Base-by-base conservation (phyloP, 2,888 invertebrate species). In the Noctuana brunneofusca region DNA sequence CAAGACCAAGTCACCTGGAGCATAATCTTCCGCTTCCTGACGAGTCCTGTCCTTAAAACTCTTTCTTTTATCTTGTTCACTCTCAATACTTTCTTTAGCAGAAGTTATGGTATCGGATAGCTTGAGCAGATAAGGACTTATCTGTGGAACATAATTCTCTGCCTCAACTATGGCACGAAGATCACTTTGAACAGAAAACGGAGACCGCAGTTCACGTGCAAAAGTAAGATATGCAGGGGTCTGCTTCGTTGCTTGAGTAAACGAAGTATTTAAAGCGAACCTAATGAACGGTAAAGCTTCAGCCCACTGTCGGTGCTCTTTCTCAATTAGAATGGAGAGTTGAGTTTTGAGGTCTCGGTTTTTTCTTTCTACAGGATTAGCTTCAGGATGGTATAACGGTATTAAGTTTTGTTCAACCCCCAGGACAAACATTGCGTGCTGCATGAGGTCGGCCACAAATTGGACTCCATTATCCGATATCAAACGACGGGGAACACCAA, bases 391-490 rank as follows among this genome's bases (percentile, higher is more conserved):
- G 6, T 56, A 56, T 6, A 30, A 18, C 1, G 56, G 56, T 16
- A 56, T 46, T 4, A 56, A 32, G 5, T 43, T 27, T 20, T 56
- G 56, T 0, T 24, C 20, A 1, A 56, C 43, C 0, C 46, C 43
- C 0, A 56, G 30, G 1, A 43, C 38, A 12, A 41, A 52, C 18
- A 50, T 41, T 3, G 30, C 35, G 18, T 70, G 58, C 9, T 69
- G 72, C 70, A 72, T 71, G 0, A 68, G 68, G 0, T 67, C 67
- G 0, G 67, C 62, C 0, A 71, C 63, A 62, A 73, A 73, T 16
- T 73, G 72, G 0, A 63, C 56, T 1, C 71, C 71, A 16, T 71
- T 72, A 24, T 71, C 71, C 0, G 69, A 69, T 3, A 69, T 38
- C 8, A 71, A 27, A 1, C 71, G 54, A 1, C 71, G 66, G 0